phyloP scores from a whole-genome alignment of 2,888 invertebrate species.

The Acleris cristana region DNA sequence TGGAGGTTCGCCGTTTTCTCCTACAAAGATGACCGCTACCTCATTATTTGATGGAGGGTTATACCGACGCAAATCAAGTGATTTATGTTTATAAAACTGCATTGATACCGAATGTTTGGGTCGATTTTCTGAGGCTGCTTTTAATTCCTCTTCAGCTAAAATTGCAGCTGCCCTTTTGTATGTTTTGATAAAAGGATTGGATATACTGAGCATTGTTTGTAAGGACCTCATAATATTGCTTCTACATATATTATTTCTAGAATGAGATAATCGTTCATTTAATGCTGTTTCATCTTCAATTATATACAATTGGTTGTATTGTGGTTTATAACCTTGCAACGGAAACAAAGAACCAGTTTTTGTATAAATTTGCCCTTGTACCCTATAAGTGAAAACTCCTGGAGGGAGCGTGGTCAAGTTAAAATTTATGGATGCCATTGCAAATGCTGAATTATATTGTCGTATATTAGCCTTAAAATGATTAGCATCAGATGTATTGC shows the following conservation, averaged over 20 bases:
- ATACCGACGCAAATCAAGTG: no score
- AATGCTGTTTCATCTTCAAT: conserved; percentile 39
- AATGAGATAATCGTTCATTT: conserved; percentile 33
- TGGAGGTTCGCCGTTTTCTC: conserved; percentile 40
- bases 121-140: no score
- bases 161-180: no score
- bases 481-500: conserved; percentile 30
- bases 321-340: conserved; percentile 37
- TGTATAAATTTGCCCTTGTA: conserved; percentile 36
- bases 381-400: conserved; percentile 3
- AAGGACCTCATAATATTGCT: conserved; percentile 28
- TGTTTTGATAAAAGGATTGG: no score
- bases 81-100: no score
- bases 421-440: conserved; percentile 32
- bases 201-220: conserved; percentile 37
- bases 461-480: no score
- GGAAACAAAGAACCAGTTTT: no score
- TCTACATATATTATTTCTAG: conserved; percentile 28
- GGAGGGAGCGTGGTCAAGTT: neutral
- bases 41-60: no score
- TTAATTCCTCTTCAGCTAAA: no score
- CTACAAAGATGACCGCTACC: conserved; percentile 40
- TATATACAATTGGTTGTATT: conserved; percentile 40
- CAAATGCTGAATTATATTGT: conserved; percentile 30
- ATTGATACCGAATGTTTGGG: no score